Percentiles rank a stretch among this genome's conserved stretches.
phyloP scores from a whole-genome alignment of 2,888 invertebrate species.

The Chymomyza amoena region DNA sequence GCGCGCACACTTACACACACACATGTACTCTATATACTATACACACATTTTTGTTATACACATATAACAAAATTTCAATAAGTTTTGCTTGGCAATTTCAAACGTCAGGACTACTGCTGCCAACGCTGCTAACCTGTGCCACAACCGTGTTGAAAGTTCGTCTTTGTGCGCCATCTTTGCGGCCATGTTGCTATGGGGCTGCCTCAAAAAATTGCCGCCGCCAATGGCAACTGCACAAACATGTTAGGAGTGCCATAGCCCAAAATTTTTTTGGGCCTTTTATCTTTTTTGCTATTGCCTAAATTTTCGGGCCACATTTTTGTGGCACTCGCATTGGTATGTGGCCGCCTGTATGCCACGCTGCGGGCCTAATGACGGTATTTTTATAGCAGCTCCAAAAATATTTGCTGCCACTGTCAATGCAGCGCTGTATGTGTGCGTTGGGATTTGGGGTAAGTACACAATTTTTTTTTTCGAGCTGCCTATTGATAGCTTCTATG shows the following conservation, averaged over 20 bases:
- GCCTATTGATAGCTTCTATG: slow-evolving; percentile 60
- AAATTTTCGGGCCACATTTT: slow-evolving; percentile 25
- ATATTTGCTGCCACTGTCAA: slow-evolving; percentile 41
- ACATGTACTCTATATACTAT: neutral
- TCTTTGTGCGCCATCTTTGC: slow-evolving; percentile 39
- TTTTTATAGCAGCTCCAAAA: slow-evolving; percentile 67
- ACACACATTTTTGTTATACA: too few species aligned
- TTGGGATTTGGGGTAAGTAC: neutral
- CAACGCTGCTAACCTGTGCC: slow-evolving; percentile 30
- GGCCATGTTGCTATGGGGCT: slow-evolving; percentile 61
- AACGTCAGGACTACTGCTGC: slow-evolving; percentile 8
- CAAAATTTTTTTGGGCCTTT: too few species aligned
- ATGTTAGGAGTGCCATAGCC: too few species aligned
- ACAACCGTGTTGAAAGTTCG: slow-evolving; percentile 60
- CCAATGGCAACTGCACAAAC: slow-evolving; percentile 21
- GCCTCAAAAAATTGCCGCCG: slow-evolving; percentile 15
- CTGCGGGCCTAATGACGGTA: slow-evolving; percentile 76
- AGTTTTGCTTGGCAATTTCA: neutral
- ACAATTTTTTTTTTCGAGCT: neutral
- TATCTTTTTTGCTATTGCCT: neutral
- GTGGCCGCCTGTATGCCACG: slow-evolving; percentile 38
- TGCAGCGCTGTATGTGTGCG: slow-evolving; percentile 6
- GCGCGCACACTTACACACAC: neutral
- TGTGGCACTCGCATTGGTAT: slow-evolving; percentile 53
- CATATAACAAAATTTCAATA: neutral